Base-by-base conservation (phyloP, 2,888 invertebrate species). In the Ennomos erosarius region DNA sequence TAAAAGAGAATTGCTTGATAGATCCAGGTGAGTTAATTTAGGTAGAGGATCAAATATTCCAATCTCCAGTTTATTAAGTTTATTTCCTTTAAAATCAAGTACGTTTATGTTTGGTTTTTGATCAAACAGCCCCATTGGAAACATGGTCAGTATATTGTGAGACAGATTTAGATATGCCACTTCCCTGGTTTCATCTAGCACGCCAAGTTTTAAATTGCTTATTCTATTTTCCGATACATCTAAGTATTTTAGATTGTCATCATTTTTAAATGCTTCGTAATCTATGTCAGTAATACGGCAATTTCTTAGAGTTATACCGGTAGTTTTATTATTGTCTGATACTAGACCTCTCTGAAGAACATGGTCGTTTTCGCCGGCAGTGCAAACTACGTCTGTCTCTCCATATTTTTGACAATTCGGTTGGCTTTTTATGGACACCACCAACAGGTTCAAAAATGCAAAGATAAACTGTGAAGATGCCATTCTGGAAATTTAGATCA, bases 171-270 rank as follows among this genome's bases (percentile, higher is more conserved):
- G 65, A 60, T 76, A 65, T 9, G 70, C 77, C 5, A 85, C 65
- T 49, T 69, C 59, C 12, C 42, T 52, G 10, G 70, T 70, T n/a
- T 68, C 82, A 42, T 87, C 82, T 1, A 88, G 59, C 8, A 80
- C 78, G 2, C 82, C 85, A 1, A 81, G 67, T 67, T 78, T 73
- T 0, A 88, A 56, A n/a, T 55, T 62, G 8, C 58, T 53, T 36
- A 88, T 75, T 55, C 76, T 79, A 60, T 88, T 88, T 9, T 69
- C 44, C 5, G 86, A 84, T 13, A 88, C 53, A 65, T 87, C 86
- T 1, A 88, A 65, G 45, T 76, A 69, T 67, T 77, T 65, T 1
- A 86, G 64, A n/a, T 69, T 56, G 12, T 69, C 69, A 10, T 85
- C 65, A 10, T 74, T 68, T 38, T 78, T 60, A 46, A 88, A 88